Evolutionary conservation across 2,113 vertebrate genomes (phyloP).

Genomic region (Crotalus helleri): DNA sequence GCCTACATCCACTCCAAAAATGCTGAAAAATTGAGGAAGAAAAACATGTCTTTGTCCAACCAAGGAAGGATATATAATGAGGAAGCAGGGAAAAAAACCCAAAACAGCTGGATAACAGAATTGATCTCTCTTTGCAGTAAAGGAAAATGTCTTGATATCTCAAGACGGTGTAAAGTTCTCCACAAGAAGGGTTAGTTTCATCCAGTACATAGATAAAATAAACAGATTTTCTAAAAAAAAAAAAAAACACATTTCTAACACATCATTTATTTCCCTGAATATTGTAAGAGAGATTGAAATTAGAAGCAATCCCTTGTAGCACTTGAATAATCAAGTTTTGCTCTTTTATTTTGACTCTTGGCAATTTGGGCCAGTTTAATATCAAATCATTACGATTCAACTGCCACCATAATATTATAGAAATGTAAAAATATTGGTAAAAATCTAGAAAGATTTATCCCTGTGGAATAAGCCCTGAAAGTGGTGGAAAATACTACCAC

Average conservation of each 20-base stretch:
- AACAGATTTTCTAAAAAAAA: rapidly evolving
- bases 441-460: background rate
- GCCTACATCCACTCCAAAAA: background rate
- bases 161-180: background rate
- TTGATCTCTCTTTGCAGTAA: background rate
- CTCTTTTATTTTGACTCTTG: background rate
- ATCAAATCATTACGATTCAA: background rate
- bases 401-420: background rate
- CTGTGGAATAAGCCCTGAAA: background rate
- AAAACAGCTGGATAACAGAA: constrained; percentile 31
- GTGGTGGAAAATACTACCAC: background rate
- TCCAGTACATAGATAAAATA: background rate
- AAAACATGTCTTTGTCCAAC: constrained; percentile 12
- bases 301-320: rapidly evolving
- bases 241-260: background rate
- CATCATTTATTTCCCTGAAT: background rate
- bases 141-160: background rate
- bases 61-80: background rate
- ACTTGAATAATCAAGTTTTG: background rate
- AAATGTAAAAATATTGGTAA: background rate
- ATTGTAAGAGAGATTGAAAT: background rate
- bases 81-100: background rate
- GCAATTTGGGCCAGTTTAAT: background rate
- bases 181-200: background rate
- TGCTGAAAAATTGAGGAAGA: background rate